Conservation (phyloP, 2,888 invertebrate genomes). For the Cactoblastis cactorum region DNA sequence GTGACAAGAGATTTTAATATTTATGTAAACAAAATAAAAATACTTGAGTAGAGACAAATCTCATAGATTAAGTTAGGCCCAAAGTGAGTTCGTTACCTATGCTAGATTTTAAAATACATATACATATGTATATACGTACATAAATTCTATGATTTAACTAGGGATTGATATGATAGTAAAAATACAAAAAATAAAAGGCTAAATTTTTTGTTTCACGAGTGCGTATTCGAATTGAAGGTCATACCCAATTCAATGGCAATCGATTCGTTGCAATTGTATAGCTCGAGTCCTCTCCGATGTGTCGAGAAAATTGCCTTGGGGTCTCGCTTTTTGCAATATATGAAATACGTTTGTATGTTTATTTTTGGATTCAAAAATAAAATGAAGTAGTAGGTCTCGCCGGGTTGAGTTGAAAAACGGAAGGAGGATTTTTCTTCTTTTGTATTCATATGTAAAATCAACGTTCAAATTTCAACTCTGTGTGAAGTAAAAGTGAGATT, state of each 20-base stretch:
- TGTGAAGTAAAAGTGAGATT: no score
- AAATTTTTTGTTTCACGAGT: background rate
- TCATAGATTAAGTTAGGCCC: no score
- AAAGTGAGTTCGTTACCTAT: no score
- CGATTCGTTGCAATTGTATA: background rate
- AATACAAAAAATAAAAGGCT: no score
- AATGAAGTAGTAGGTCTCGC: conserved; percentile 1
- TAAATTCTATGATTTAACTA: no score
- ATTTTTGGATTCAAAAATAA: background rate
- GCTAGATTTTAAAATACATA: no score
- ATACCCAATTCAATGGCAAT: background rate
- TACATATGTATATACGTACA: no score
- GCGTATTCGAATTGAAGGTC: background rate
- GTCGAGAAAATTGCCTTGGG: background rate
- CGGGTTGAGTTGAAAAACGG: background rate
- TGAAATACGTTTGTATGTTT: background rate
- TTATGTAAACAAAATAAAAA: no score
- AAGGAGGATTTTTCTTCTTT: background rate
- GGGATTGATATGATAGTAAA: no score
- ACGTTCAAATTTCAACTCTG: no score
- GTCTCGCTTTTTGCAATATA: background rate
- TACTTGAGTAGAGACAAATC: no score
- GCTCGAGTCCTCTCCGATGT: background rate
- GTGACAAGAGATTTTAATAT: no score
- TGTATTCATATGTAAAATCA: background rate